Percentiles rank a stretch among this genome's conserved stretches.
phyloP scores from a whole-genome alignment of 2,797 vertebrate species.

The Sebastolobus alascanus region DNA sequence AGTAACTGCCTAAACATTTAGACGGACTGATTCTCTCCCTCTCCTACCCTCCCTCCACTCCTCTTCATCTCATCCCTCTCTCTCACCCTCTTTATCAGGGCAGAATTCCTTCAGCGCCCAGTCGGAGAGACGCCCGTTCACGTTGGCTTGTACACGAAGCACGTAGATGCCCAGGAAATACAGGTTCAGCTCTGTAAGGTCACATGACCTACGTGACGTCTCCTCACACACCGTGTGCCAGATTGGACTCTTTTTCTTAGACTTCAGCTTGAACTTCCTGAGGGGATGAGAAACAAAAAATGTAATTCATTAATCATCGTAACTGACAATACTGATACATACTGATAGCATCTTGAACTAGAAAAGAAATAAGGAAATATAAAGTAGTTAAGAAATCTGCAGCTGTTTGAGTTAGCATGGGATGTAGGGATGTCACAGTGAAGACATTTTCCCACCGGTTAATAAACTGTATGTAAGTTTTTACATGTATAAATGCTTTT shows the following conservation, averaged over 20 bases:
- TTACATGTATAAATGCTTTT: too few relatives aligned
- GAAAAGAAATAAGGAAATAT: neutral
- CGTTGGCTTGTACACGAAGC: slow-evolving; percentile 67
- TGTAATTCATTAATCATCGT: neutral
- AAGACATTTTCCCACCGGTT: neutral
- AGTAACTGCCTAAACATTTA: neutral
- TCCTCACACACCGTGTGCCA: slow-evolving; percentile 56
- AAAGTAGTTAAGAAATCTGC: neutral
- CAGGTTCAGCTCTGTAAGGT: slow-evolving; percentile 59
- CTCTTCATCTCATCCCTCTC: neutral
- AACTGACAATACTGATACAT: neutral
- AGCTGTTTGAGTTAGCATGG: neutral
- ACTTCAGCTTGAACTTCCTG: slow-evolving; percentile 47
- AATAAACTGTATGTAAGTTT: neutral
- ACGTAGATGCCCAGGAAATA: slow-evolving; percentile 59
- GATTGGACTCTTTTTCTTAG: rapidly evolving
- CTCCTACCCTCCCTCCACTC: neutral
- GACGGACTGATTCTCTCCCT: neutral
- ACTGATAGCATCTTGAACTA: neutral
- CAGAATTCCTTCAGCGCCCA: slow-evolving; percentile 75
- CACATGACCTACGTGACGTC: slow-evolving; percentile 57
- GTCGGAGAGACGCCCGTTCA: slow-evolving; percentile 16
- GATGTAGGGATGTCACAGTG: neutral
- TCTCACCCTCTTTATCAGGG: slow-evolving; percentile 80
- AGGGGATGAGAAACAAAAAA: neutral